Conservation (phyloP, 2,888 invertebrate genomes). For the Augiades crinisus region DNA sequence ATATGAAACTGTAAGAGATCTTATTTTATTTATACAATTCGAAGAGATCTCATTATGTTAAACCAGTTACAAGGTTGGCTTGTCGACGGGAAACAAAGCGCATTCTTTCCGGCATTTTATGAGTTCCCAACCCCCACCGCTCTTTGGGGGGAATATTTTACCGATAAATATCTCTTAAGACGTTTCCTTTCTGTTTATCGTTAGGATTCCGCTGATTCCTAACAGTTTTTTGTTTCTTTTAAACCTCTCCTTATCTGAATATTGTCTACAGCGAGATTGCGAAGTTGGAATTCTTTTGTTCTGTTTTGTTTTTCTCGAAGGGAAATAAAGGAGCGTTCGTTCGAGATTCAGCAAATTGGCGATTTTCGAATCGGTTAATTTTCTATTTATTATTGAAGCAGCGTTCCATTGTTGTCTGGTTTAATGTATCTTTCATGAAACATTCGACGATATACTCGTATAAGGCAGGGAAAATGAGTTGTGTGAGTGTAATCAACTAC, state of each 20-base stretch:
- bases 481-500: too few species aligned
- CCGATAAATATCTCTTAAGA: conserved; percentile 71
- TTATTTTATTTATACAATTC: background rate
- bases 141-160: conserved; percentile 66
- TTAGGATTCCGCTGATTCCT: conserved; percentile 71
- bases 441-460: too few species aligned
- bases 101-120: conserved; percentile 53
- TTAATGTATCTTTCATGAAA: too few species aligned
- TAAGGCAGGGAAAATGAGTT: too few species aligned
- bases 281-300: conserved; percentile 18
- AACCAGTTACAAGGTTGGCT: conserved; percentile 26
- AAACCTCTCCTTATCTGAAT: conserved; percentile 51
- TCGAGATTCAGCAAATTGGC: conserved; percentile 1
- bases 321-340: background rate
- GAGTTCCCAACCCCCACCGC: conserved; percentile 51
- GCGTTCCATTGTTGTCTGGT: too few species aligned
- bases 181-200: conserved; percentile 71
- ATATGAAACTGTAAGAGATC: background rate
- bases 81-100: conserved; percentile 42
- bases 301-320: background rate
- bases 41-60: conserved; percentile 37
- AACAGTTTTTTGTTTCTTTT: conserved; percentile 68
- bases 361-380: conserved; percentile 8
- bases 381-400: background rate
- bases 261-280: conserved; percentile 30